Evolutionary conservation across 1,140 invertebrate species (phyloP).

Genomic region (Caenorhabditis briggsae): DNA sequence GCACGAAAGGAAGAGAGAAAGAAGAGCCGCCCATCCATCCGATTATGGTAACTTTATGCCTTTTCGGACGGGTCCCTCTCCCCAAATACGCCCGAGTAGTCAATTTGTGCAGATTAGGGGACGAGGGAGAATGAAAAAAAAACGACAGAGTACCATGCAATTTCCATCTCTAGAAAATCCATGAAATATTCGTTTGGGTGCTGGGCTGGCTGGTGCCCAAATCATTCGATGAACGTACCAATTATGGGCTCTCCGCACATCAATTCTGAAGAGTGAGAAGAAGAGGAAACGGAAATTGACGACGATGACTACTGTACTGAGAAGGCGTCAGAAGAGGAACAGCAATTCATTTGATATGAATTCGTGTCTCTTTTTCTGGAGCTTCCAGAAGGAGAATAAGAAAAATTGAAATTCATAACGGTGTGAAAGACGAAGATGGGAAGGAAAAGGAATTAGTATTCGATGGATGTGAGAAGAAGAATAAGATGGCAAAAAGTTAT

Average conservation of each 20-base stretch:
- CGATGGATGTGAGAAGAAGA: background rate
- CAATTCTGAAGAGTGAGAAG: no score
- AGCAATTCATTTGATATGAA: constrained; percentile 47
- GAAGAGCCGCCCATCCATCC: constrained; percentile 33
- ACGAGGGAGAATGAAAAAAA: background rate
- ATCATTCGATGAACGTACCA: constrained; percentile 37
- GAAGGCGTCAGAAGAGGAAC: background rate
- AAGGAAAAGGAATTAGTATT: constrained; percentile 34
- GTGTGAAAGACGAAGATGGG: constrained; percentile 3
- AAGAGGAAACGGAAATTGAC: no score
- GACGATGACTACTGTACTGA: no score
- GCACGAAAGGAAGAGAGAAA: constrained; percentile 11
- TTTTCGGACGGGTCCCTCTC: background rate
- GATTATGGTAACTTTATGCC: constrained; percentile 55
- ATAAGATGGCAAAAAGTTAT: background rate
- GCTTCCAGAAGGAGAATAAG: background rate
- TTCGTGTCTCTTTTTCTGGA: background rate
- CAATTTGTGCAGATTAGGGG: constrained; percentile 51
- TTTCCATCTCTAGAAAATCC: constrained; percentile 10
- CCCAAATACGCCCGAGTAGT: background rate
- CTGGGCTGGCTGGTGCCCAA: no score
- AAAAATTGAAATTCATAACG: constrained; percentile 51
- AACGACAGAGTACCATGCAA: background rate
- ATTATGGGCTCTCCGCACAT: constrained; percentile 15
- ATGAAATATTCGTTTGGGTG: constrained; percentile 12